Conservation (phyloP, 2,113 vertebrate genomes). For the Thunnus maccoyii region DNA sequence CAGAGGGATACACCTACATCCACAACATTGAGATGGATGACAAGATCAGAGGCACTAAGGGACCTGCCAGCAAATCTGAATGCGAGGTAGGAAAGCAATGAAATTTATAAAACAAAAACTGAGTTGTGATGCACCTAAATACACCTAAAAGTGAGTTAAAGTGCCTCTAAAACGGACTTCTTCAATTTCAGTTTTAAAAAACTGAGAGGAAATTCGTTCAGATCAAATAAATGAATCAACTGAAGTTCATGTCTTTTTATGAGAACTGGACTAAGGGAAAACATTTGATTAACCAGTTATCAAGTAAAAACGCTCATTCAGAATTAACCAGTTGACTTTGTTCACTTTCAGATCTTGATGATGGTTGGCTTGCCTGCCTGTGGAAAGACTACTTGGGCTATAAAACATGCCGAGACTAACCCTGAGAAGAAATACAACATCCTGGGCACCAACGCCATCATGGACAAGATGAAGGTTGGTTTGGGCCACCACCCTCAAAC, state of each 20-base stretch:
- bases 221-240: no score
- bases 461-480: slow-evolving; percentile 95
- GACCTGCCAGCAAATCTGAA: slow-evolving; percentile 89
- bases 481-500: rapidly evolving
- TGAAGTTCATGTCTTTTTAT: no score
- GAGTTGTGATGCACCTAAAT: neutral
- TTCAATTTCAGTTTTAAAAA: no score
- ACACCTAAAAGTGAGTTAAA: neutral
- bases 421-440: slow-evolving; percentile 94
- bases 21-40: slow-evolving; percentile 86
- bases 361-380: slow-evolving; percentile 94
- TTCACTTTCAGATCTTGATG: slow-evolving; percentile 88
- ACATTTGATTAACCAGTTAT: no score
- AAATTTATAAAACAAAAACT: neutral
- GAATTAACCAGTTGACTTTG: neutral
- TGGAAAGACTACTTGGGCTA: slow-evolving; percentile 93
- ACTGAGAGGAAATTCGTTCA: no score
- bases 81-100: slow-evolving; percentile 86
- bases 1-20: slow-evolving; percentile 90
- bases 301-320: neutral
- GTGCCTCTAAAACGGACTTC: neutral
- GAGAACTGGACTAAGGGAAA: neutral
- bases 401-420: slow-evolving; percentile 87
- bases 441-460: slow-evolving; percentile 94
- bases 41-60: slow-evolving; percentile 87